Conservation (phyloP, 2,113 vertebrate genomes). For the Pluvianellus socialis region DNA sequence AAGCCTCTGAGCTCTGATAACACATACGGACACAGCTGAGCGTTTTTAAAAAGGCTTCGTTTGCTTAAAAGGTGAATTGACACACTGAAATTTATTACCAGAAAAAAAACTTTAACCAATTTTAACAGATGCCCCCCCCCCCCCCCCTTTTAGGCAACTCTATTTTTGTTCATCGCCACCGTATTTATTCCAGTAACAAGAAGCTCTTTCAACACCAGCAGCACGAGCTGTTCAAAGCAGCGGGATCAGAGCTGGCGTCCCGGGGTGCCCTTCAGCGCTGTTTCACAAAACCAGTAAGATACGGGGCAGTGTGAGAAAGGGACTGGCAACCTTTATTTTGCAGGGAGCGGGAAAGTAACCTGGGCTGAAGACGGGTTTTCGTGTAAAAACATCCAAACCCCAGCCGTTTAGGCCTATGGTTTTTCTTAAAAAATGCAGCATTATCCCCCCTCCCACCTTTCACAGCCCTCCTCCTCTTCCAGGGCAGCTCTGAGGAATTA, state of each 20-base stretch:
- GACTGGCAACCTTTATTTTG: not conserved
- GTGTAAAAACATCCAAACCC: not conserved
- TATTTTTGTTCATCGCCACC: not conserved
- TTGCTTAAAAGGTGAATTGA: not conserved
- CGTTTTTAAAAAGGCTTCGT: not conserved
- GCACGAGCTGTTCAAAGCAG: not conserved
- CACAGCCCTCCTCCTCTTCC: too few relatives aligned
- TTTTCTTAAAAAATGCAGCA: not conserved
- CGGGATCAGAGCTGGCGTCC: not conserved
- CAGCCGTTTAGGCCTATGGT: not conserved
- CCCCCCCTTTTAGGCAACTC: not conserved
- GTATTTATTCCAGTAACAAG: not conserved
- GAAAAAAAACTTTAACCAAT: not conserved
- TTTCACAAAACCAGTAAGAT: not conserved
- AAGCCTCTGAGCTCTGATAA: not conserved
- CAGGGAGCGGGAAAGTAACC: too few relatives aligned
- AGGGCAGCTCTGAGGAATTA: not conserved
- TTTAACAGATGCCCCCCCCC: not conserved
- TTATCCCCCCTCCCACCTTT: fast-evolving
- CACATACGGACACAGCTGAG: not conserved
- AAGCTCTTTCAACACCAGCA: not conserved
- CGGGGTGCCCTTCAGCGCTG: not conserved
- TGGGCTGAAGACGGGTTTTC: not conserved
- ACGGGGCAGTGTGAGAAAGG: not conserved
- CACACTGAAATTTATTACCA: not conserved